Evolutionary conservation across 2,888 invertebrate genomes (phyloP), one percentile per base, ranked within the genome.

Genomic region (Oxyteleia sp.): DNA sequence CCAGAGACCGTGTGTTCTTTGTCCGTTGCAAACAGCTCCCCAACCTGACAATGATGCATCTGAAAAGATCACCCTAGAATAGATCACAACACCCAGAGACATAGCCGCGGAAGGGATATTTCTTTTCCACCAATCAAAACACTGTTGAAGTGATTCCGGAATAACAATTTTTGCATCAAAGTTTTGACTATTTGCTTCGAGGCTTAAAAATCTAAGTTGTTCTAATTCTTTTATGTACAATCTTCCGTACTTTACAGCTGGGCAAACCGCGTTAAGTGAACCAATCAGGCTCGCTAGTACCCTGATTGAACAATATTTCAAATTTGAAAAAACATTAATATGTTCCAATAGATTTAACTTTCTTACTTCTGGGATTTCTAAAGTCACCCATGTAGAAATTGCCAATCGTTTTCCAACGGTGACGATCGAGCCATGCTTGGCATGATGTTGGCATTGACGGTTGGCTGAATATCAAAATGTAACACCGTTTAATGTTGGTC

Each of bases 191-290:
- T 32, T 57, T 26, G 26, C 26, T 26, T 26, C 26, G 26, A 45
- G 7, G 15, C 61, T 45, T 0, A n/a, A 29, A 29, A 45, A 45
- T 29, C 61, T 61, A 26, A 61, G 13, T 29, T 61, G 43, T 13
- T 61, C 61, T 8, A 45, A 29, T 4, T 61, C 29, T 10, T 29
- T 61, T 2, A 74, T 13, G 29, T 63, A 53, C 7, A 74, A 13
- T 1, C 32, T 26, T 11, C 72, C 63, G 15, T 74, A 74, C 26
- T 74, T 45, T n/a, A 63, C n/a, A n/a, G n/a, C n/a, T n/a, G n/a
- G n/a, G n/a, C 63, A 43, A 20, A 53, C 63, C 15, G 72, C 43
- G 4, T 63, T 43, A 2, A 72, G 23, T 10, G 61, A 61, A 1
- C 61, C 72, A 29, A 72, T 23, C 10, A 72, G 1, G 0, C 53